Evolutionary conservation across 2,888 invertebrate species (phyloP).

Genomic region (Achlya flavicornis): DNA sequence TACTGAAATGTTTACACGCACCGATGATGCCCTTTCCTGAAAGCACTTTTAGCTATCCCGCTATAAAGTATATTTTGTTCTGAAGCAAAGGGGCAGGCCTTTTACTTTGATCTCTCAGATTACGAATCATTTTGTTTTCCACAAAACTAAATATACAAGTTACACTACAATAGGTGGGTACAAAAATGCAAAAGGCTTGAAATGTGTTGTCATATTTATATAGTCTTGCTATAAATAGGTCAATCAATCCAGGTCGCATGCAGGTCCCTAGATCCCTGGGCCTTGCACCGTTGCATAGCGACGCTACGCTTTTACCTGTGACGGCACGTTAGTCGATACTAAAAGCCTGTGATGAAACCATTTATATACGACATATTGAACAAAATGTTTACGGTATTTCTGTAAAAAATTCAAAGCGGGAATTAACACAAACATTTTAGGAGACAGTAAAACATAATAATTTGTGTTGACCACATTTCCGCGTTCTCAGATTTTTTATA

Average conservation of each 20-base stretch:
- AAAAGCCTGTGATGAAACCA: not conserved
- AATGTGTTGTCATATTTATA: not conserved
- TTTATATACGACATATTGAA: not conserved
- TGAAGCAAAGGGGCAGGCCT: not conserved
- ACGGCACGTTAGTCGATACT: not conserved
- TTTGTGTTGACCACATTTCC: constrained; percentile 18
- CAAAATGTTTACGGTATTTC: no score
- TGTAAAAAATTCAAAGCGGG: no score
- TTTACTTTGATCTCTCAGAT: not conserved
- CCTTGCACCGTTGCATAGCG: constrained; percentile 2
- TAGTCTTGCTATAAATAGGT: not conserved
- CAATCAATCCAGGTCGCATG: not conserved
- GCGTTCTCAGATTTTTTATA: constrained; percentile 22
- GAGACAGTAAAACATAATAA: not conserved
- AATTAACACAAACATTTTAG: not conserved
- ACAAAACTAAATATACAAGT: not conserved
- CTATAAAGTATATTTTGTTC: not conserved
- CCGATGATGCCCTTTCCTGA: not conserved
- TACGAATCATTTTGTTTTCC: not conserved
- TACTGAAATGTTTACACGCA: constrained; percentile 17
- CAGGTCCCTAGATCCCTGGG: constrained; percentile 7
- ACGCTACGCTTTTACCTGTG: not conserved
- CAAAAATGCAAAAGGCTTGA: not conserved
- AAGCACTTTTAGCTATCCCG: constrained; percentile 11
- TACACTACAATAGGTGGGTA: not conserved